phyloP scores from a whole-genome alignment of 1,140 invertebrate species.

The Drosophila sturtevanti region DNA sequence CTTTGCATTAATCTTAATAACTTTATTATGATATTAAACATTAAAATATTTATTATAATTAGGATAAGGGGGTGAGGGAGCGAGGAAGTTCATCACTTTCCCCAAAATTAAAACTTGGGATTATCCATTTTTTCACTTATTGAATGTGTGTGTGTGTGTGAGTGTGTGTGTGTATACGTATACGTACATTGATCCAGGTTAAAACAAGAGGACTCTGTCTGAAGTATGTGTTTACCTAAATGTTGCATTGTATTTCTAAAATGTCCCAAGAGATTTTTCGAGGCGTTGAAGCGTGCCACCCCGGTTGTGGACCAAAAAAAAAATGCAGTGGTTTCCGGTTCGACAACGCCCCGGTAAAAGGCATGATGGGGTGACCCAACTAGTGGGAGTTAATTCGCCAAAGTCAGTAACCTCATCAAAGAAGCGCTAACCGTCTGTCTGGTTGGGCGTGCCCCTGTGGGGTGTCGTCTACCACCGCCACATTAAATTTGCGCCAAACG shows the following conservation, averaged over 20 bases:
- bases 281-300: conserved; percentile 79
- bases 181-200: conserved; percentile 5
- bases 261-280: conserved; percentile 72
- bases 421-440: conserved; percentile 62
- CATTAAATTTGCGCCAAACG: conserved; percentile 81
- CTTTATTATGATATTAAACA: too few species aligned
- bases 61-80: too few species aligned
- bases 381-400: conserved; percentile 77
- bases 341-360: conserved; percentile 57
- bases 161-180: not conserved
- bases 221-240: conserved; percentile 74
- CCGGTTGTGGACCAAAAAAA: conserved; percentile 70
- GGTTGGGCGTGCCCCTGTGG: conserved; percentile 27
- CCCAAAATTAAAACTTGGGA: not conserved
- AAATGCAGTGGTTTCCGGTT: conserved; percentile 81
- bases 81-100: too few species aligned
- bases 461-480: conserved; percentile 48
- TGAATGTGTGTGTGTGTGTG: too few species aligned
- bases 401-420: conserved; percentile 82
- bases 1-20: too few species aligned
- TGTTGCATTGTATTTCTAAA: conserved; percentile 75
- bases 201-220: conserved; percentile 55
- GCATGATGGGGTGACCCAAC: not conserved
- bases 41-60: too few species aligned
- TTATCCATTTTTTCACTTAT: too few species aligned